Evolutionary conservation across 1,140 invertebrate species (phyloP).

Genomic region (Drosophila pachea): DNA sequence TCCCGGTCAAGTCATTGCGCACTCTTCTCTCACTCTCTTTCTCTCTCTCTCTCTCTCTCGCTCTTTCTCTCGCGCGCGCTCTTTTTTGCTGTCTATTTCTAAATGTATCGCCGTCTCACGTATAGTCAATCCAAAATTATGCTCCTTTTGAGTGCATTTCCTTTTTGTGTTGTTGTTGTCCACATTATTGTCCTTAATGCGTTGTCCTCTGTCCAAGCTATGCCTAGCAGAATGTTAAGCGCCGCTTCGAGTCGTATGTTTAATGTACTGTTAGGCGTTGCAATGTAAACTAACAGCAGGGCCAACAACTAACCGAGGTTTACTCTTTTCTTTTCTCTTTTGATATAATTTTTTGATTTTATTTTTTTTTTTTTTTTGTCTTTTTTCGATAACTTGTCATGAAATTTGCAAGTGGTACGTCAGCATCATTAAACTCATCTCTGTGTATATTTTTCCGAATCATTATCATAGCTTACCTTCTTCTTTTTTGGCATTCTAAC

Average conservation of each 20-base stretch:
- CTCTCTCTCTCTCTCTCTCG: constrained; percentile 29
- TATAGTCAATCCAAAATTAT: constrained; percentile 49
- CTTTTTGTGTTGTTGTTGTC: constrained; percentile 9
- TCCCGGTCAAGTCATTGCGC: background rate
- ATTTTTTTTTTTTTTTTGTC: constrained; percentile 28
- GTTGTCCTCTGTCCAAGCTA: constrained; percentile 29
- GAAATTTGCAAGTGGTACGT: constrained; percentile 45
- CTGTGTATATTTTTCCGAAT: constrained; percentile 72
- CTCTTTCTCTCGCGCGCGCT: constrained; percentile 1
- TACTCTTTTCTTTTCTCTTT: too few species aligned
- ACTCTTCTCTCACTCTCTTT: too few species aligned
- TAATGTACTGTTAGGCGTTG: constrained; percentile 43
- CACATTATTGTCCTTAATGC: constrained; percentile 10
- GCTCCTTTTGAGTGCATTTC: constrained; percentile 27
- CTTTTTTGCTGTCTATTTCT: constrained; percentile 37
- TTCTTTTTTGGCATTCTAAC: constrained; percentile 54
- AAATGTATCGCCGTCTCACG: constrained; percentile 40
- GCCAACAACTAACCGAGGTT: constrained; percentile 44
- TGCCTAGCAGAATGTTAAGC: constrained; percentile 43
- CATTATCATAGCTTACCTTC: constrained; percentile 20
- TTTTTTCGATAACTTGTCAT: constrained; percentile 45
- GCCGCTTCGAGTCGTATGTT: constrained; percentile 39
- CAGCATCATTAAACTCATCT: constrained; percentile 61
- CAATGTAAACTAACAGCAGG: constrained; percentile 50
- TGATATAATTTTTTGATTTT: too few species aligned